Percentiles rank a stretch among this genome's conserved stretches.
phyloP scores from a whole-genome alignment of 2,888 invertebrate species.

The Timandra comae region DNA sequence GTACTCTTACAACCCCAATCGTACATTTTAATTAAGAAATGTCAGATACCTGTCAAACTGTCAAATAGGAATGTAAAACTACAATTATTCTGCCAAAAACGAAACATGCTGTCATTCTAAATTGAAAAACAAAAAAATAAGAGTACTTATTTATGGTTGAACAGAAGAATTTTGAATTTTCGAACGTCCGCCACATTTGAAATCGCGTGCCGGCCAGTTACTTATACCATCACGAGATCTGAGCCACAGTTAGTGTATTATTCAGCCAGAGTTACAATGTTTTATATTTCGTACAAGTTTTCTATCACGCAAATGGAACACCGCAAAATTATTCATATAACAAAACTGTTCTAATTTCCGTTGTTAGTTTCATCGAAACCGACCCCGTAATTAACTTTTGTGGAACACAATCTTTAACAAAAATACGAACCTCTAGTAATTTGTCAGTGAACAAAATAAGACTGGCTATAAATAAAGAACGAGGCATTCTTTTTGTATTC shows the following conservation, averaged over 20 bases:
- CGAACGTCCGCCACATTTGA: constrained; percentile 33
- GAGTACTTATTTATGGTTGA: constrained; percentile 9
- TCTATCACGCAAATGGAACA: constrained; percentile 45
- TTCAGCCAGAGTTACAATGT: constrained; percentile 34
- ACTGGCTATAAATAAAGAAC: too few relatives aligned
- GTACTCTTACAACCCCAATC: too few relatives aligned
- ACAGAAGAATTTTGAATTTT: constrained; percentile 28
- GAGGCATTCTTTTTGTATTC: background rate
- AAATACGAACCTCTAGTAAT: constrained; percentile 3
- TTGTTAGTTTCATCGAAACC: constrained; percentile 18
- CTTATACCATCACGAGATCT: constrained; percentile 33
- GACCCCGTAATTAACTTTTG: constrained; percentile 10
- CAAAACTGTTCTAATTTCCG: constrained; percentile 21
- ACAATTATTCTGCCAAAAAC: too few relatives aligned
- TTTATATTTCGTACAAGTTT: constrained; percentile 39
- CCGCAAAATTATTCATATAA: constrained; percentile 43
- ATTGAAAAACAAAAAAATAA: constrained; percentile 8
- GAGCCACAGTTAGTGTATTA: constrained; percentile 32
- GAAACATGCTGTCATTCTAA: background rate
- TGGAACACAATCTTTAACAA: constrained; percentile 1
- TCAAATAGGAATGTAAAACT: too few relatives aligned
- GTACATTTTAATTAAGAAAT: too few relatives aligned
- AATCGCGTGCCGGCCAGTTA: constrained; percentile 33
- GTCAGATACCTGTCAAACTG: too few relatives aligned
- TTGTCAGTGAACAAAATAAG: background rate